A percentile compares a stretch with the other conserved stretches of the same genome.
Conservation (phyloP, 2,888 invertebrate genomes). For the Eilema griseolum region DNA sequence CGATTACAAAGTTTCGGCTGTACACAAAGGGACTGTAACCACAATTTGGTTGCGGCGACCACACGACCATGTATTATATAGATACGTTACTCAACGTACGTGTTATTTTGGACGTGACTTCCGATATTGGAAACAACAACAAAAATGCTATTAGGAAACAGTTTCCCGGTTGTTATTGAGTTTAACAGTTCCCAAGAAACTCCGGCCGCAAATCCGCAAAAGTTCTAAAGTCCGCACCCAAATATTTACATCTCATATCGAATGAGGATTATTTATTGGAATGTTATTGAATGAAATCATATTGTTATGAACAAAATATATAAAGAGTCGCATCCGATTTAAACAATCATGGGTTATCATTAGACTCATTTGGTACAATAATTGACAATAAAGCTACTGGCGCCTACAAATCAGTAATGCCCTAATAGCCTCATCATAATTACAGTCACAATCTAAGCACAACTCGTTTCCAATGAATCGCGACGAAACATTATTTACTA, state of each 20-base stretch:
- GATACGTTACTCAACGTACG: constrained; percentile 60
- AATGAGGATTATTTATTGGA: constrained; percentile 7
- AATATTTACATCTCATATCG: constrained; percentile 8
- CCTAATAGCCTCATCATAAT: constrained; percentile 13
- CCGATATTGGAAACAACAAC: constrained; percentile 54
- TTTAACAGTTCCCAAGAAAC: constrained; percentile 39
- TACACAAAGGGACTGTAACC: constrained; percentile 65
- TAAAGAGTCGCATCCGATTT: constrained; percentile 13
- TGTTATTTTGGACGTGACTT: constrained; percentile 71
- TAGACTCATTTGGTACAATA: constrained; percentile 4
- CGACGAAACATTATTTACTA: constrained; percentile 25
- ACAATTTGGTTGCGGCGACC: constrained; percentile 63
- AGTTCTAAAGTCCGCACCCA: not conserved
- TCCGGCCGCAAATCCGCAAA: constrained; percentile 12
- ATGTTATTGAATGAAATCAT: not conserved
- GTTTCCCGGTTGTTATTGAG: constrained; percentile 50
- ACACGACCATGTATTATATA: constrained; percentile 65
- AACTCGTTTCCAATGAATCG: constrained; percentile 41
- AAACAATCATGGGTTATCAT: constrained; percentile 3
- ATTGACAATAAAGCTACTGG: constrained; percentile 9
- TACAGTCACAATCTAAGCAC: constrained; percentile 17
- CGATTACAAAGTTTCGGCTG: constrained; percentile 78
- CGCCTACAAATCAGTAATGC: constrained; percentile 10
- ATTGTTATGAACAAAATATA: not conserved
- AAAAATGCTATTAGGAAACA: constrained; percentile 52